These are phyloP conservation scores for Mobula birostris DNA, from an alignment of 2,113 vertebrate genomes.

Conservation along the genomic window DNA sequence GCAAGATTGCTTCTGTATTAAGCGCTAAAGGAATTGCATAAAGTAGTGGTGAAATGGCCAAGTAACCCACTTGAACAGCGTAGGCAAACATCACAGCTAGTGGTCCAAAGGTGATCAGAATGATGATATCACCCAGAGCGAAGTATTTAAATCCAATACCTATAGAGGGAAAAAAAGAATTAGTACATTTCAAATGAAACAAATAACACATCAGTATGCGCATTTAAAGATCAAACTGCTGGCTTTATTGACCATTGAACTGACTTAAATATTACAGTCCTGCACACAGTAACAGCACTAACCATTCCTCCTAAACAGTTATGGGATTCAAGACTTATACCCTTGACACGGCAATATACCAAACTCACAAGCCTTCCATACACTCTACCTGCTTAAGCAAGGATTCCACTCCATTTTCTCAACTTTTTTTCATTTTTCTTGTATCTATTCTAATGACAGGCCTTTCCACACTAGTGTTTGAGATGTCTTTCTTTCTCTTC, in stretches of 20 bases:
- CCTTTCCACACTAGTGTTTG: too few relatives aligned
- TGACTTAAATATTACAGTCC: neutral
- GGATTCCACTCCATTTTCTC: too few relatives aligned
- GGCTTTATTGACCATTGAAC: neutral
- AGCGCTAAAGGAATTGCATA: conserved; percentile 88
- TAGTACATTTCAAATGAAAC: neutral
- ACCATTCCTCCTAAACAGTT: too few relatives aligned
- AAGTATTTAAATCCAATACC: conserved; percentile 96
- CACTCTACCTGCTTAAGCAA: too few relatives aligned
- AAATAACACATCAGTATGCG: neutral
- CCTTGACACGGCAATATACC: too few relatives aligned
- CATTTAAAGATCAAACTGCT: neutral
- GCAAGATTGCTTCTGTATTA: conserved; percentile 92
- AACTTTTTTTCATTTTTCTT: too few relatives aligned
- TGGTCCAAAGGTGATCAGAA: conserved; percentile 95
- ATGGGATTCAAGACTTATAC: too few relatives aligned
- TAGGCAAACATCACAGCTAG: conserved; percentile 94
- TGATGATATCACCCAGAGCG: conserved; percentile 87
- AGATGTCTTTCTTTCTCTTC: too few relatives aligned
- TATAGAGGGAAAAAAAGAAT: conserved; percentile 48
- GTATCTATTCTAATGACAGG: too few relatives aligned
- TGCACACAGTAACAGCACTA: too few relatives aligned
- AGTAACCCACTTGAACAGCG: conserved; percentile 87
- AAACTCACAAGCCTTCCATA: too few relatives aligned
- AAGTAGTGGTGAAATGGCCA: conserved; percentile 79